Conservation (phyloP, 2,113 vertebrate species). For the Cheirogaleus medius region DNA sequence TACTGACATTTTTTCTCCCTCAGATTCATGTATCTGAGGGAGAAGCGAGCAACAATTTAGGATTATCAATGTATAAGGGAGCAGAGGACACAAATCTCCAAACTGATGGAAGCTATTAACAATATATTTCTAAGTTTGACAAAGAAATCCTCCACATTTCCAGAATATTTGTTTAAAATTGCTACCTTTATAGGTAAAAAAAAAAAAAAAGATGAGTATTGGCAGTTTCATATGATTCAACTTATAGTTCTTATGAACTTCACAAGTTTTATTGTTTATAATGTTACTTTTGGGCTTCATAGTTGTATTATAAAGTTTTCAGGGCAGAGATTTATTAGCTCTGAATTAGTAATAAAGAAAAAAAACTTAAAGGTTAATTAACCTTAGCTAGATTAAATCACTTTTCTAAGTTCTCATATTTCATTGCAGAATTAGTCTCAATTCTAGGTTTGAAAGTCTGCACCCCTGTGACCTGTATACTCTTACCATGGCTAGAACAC, state of each 20-base stretch:
- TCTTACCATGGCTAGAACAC: background rate
- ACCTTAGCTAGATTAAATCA: background rate
- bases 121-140: background rate
- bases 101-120: background rate
- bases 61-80: background rate
- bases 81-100: background rate
- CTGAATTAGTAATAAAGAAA: background rate
- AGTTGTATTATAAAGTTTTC: background rate
- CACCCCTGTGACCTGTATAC: background rate
- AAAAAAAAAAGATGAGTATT: background rate
- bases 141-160: background rate
- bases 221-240: background rate
- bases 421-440: background rate
- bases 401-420: background rate
- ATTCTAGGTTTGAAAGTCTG: background rate
- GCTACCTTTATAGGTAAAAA: background rate
- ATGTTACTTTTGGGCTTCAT: background rate
- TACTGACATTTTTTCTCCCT: background rate
- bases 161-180: slow-evolving; percentile 6
- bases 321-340: background rate
- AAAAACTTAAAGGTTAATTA: background rate
- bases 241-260: background rate
- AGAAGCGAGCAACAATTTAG: background rate
- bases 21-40: background rate
- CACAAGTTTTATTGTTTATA: background rate